Base-by-base conservation (phyloP, 2,113 vertebrate genomes). In the Epinephelus lanceolatus region DNA sequence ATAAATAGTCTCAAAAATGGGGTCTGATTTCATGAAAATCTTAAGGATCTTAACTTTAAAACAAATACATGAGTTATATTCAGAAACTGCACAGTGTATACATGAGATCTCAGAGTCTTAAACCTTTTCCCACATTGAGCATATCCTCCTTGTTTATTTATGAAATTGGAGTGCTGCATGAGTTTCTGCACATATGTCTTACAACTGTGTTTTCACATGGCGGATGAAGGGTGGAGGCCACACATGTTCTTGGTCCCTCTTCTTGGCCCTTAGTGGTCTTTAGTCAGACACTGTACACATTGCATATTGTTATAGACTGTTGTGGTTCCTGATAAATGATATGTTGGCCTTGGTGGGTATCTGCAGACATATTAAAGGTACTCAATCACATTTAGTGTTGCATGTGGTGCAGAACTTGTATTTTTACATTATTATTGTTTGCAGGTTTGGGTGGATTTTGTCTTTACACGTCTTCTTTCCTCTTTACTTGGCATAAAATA, bases 141-240 rank as follows among this genome's bases (percentile, higher is more conserved):
- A 12, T 33, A 13, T 71, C 23, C 23, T 40, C 6, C 5, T 4
- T 80, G 77, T 66, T 75, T 75, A 57, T 84, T 37, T 53, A 37
- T 65, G 4, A 30, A 76, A 77, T 4, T 25, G 67, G 27, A 77
- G 42, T 37, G 23, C 68, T 3, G 37, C 42, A 37, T 65, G 62
- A 55, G 27, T 84, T 65, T 23, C 72, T 53, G 49, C 67, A 66
- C 73, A 81, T 72, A n/a, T 59, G 49, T 71, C 18, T 70, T 42
- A 45, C 13, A 14, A 23, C 49, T 42, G 2, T 56, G 67, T 82
- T 85, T 88, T 79, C 74, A 74, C 47, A 61, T 33, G n/a, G 10
- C 21, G 60, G 55, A 57, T 74, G 21, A 30, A 3, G 15, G 61
- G 23, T 42, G 25, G 30, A 68, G 23, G 72, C 17, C 74, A 53